Evolutionary conservation across 2,888 invertebrate species (phyloP).

Genomic region (Pollenia labialis): DNA sequence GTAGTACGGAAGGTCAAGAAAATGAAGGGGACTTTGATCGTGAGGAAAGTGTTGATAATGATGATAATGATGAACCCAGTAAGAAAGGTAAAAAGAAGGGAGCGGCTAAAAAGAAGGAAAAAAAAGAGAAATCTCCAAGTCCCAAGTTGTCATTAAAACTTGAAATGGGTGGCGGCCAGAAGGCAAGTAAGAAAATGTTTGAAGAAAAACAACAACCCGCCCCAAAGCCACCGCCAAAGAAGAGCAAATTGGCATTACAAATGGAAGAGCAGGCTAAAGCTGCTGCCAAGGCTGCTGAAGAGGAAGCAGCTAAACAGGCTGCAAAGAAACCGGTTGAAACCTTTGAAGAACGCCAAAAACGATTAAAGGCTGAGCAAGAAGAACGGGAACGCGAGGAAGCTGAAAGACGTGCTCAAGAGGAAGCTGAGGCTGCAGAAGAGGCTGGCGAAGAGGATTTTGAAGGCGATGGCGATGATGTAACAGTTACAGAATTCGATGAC

Average conservation of each 20-base stretch:
- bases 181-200: constrained; percentile 83
- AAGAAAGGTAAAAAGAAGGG: constrained; percentile 82
- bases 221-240: constrained; percentile 83
- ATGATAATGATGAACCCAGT: constrained; percentile 78
- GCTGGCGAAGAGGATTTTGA: constrained; percentile 77
- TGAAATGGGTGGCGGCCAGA: constrained; percentile 82
- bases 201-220: constrained; percentile 80
- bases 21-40: constrained; percentile 79
- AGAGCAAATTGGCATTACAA: constrained; percentile 82
- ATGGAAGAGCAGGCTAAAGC: constrained; percentile 83
- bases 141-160: constrained; percentile 82
- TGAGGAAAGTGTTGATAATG: constrained; percentile 81
- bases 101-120: constrained; percentile 81
- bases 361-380: constrained; percentile 81
- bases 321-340: constrained; percentile 81
- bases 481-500: constrained; percentile 73
- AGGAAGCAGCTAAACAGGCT: constrained; percentile 79
- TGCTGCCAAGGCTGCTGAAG: constrained; percentile 82
- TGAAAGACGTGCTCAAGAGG: constrained; percentile 80
- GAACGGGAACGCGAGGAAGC: constrained; percentile 81
- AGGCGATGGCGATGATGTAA: constrained; percentile 74
- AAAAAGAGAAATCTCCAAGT: constrained; percentile 82
- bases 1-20: constrained; percentile 65
- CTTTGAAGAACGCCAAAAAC: constrained; percentile 82
- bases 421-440: constrained; percentile 78